Percentiles rank a stretch among this genome's conserved stretches.
Conservation (phyloP, 2,888 invertebrate genomes). For the Ctena decussata region DNA sequence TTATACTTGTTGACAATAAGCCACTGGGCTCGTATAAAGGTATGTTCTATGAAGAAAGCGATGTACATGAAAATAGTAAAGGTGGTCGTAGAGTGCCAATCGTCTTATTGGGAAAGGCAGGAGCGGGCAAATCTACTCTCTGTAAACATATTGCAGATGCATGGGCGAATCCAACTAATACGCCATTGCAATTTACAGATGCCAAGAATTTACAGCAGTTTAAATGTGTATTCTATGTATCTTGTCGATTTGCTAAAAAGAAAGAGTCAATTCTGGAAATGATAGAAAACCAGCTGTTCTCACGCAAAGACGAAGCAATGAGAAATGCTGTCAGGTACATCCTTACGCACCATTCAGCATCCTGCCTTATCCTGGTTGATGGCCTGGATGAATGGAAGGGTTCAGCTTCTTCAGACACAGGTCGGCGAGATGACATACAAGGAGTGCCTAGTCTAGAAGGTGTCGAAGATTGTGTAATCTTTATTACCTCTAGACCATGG, state of each 20-base stretch:
- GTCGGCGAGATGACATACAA: neutral
- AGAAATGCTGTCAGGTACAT: neutral
- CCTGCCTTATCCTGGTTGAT: neutral
- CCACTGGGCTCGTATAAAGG: neutral
- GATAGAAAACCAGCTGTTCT: neutral
- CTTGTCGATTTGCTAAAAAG: neutral
- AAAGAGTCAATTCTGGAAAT: neutral
- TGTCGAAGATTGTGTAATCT: neutral
- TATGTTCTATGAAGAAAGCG: neutral
- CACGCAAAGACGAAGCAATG: neutral
- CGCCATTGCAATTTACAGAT: neutral
- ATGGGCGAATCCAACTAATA: neutral
- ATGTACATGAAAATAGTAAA: neutral
- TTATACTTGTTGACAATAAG: neutral
- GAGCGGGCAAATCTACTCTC: neutral
- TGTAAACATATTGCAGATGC: neutral
- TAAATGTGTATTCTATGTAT: neutral
- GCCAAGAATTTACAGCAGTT: neutral
- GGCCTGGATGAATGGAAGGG: neutral
- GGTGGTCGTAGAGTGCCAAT: neutral
- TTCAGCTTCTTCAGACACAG: neutral
- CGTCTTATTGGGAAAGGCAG: neutral
- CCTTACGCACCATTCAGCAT: neutral
- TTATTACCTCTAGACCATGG: neutral
- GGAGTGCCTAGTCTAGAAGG: neutral